A percentile compares a stretch with the other conserved stretches of the same genome.
Conservation (phyloP, 2,113 vertebrate species). For the Oreocharis arfaki region DNA sequence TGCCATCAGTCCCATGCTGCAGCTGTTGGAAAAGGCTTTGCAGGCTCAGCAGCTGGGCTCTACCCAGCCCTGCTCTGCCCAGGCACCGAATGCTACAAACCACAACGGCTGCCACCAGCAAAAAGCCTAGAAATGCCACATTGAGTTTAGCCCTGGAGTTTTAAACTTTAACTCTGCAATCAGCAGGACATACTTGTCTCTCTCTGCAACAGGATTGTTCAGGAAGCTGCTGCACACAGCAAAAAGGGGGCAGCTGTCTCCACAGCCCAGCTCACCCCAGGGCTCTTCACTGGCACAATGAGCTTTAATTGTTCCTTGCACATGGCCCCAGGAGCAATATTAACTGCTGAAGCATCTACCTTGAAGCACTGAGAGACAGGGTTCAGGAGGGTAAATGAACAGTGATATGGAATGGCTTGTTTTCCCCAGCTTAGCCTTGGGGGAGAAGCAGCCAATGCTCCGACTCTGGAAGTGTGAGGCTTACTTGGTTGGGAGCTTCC, state of each 20-base stretch:
- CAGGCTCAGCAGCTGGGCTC: neutral
- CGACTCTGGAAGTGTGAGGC: neutral
- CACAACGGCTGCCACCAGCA: neutral
- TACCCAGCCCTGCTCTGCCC: neutral
- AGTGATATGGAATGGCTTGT: neutral
- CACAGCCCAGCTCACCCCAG: neutral
- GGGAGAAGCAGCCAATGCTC: neutral
- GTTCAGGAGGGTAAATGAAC: slow-evolving; percentile 37
- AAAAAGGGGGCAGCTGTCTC: slow-evolving; percentile 27
- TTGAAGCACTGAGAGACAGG: neutral
- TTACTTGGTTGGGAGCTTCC: neutral
- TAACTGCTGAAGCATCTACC: slow-evolving; percentile 33
- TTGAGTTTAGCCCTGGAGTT: neutral
- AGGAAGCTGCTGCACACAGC: slow-evolving; percentile 21
- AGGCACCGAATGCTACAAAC: neutral
- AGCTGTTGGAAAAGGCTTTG: neutral
- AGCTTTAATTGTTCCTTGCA: slow-evolving; percentile 44
- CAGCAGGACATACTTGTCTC: neutral
- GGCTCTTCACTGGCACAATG: slow-evolving; percentile 14
- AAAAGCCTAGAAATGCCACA: slow-evolving; percentile 45
- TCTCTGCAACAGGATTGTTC: neutral
- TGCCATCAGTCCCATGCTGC: neutral
- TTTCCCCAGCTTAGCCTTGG: neutral
- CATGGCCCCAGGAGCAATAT: neutral
- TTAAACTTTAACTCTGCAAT: neutral